These are phyloP conservation scores for Capitella teleta DNA, from an alignment of 1,140 invertebrate genomes.

Conservation along the genomic window DNA sequence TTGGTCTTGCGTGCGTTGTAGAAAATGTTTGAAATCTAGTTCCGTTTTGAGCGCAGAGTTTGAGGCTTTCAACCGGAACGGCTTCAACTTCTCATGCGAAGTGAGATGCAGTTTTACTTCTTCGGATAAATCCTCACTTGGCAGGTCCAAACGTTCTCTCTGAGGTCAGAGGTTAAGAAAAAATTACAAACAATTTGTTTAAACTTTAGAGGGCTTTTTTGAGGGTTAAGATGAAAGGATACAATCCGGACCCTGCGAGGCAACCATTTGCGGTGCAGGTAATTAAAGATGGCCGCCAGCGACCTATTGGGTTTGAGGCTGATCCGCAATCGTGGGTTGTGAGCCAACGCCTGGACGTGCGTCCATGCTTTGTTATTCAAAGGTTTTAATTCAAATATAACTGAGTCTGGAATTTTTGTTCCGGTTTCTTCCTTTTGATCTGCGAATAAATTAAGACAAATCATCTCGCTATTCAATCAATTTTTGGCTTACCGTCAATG, in stretches of 20 bases:
- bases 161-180: too few relatives aligned
- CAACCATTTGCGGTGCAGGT: slow-evolving; percentile 67
- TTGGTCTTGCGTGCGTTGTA: too few relatives aligned
- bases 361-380: slow-evolving; percentile 67
- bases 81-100: too few relatives aligned
- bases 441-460: background rate
- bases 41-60: too few relatives aligned
- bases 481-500: slow-evolving; percentile 52
- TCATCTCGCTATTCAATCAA: background rate
- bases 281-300: slow-evolving; percentile 59
- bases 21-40: too few relatives aligned
- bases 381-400: slow-evolving; percentile 65
- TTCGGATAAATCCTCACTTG: too few relatives aligned
- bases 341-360: slow-evolving; percentile 69
- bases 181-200: too few relatives aligned
- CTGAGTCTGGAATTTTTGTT: slow-evolving; percentile 64
- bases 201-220: too few relatives aligned
- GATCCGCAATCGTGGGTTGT: slow-evolving; percentile 76
- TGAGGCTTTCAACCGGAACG: too few relatives aligned
- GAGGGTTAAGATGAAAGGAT: too few relatives aligned
- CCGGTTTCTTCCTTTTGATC: background rate
- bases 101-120: too few relatives aligned
- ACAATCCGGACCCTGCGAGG: slow-evolving; percentile 46
- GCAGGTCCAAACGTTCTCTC: too few relatives aligned
- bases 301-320: slow-evolving; percentile 64